These are phyloP conservation scores for Alligator mississippiensis DNA, from an alignment of 2,113 vertebrate genomes.

Conservation along the genomic window DNA sequence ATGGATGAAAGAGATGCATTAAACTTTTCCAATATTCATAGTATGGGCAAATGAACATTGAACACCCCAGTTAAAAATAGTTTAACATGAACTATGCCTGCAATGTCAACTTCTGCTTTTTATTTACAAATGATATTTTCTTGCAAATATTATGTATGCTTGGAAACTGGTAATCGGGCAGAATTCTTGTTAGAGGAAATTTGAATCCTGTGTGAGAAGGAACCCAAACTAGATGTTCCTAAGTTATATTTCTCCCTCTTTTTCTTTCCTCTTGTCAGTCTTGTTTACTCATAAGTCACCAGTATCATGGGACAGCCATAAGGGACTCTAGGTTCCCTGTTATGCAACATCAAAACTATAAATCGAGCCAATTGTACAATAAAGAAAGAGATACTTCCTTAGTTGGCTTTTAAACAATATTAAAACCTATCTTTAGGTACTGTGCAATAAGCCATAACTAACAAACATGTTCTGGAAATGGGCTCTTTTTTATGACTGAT, in stretches of 20 bases:
- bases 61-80: not conserved
- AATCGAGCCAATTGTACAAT: not conserved
- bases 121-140: not conserved
- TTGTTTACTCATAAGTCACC: not conserved
- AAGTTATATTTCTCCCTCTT: not conserved
- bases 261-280: not conserved
- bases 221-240: rapidly evolving
- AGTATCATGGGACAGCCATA: not conserved
- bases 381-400: not conserved
- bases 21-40: not conserved
- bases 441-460: not conserved
- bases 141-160: not conserved
- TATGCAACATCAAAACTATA: not conserved
- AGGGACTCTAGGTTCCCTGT: not conserved
- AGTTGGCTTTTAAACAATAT: no score
- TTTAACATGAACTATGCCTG: not conserved
- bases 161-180: not conserved
- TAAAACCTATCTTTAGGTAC: not conserved
- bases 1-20: no score
- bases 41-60: not conserved
- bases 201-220: not conserved
- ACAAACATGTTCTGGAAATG: not conserved
- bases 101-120: not conserved
- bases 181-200: not conserved
- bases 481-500: not conserved